Base-by-base conservation (phyloP, 2,797 vertebrate species). In the Paedocypris micromegethes region DNA sequence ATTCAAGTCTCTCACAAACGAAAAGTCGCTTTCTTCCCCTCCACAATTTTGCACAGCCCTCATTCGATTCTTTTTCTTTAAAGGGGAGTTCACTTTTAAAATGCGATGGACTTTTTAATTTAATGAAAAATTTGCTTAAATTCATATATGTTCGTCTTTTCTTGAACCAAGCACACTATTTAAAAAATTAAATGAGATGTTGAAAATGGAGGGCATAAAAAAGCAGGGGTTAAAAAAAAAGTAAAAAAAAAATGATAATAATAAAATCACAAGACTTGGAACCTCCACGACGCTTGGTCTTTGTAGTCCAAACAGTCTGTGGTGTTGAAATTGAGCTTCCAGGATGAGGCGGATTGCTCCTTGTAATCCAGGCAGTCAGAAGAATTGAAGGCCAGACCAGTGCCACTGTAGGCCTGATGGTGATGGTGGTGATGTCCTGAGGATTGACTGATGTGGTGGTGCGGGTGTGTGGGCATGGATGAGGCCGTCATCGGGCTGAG, bases 281-380 rank as follows among this genome's bases (percentile, higher is more conserved):
- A 98, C 88, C 94, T 93, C 96, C 96, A 98, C 62, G 96, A 96
- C 6, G 95, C 89, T 90, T 98, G 96, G 89, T 98, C 96, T 86
- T 98, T 98, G 91, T 98, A 98, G 93, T 98, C 96, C 85, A 98
- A 94, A 87, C 96, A 98, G 88, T 98, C 96, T n/a, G 94, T 89
- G 58, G 96, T 88, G 80, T 97, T 98, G 85, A 98, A 98, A 91
- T 98, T 98, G 89, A 98, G 93, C 84, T 98, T 98, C 96, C 96
- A 98, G 9, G 96, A 94, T 72, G 96, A 90, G 6, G 93, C 88
- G 0, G 90, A 90, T 64, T 95, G 94, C 81, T 97, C 96, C 92
- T 98, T 98, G 91, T 98, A 98, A 94, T 98, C 96, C 93, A 98
- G 92, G 90, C 95, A 97, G 90, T 98, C 96, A 40, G 94, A 92